These are phyloP conservation scores for Rhagonycha lutea DNA, from an alignment of 2,888 invertebrate species.

Conservation along the genomic window DNA sequence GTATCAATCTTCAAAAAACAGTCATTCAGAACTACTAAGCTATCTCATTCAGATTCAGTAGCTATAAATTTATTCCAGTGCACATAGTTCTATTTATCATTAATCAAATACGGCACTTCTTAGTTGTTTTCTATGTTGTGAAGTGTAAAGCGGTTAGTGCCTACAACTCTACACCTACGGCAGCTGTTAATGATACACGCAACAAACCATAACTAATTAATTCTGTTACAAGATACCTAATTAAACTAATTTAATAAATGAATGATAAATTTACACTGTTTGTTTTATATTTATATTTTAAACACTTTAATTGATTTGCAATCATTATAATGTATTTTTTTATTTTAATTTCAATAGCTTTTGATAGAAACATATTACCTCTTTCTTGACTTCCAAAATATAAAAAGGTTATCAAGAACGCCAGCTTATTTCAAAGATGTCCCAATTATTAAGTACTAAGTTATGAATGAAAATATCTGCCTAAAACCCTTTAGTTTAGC, in stretches of 20 bases:
- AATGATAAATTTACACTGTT: slow-evolving; percentile 38
- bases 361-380: background rate
- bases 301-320: background rate
- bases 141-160: slow-evolving; percentile 43
- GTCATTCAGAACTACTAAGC: slow-evolving; percentile 24
- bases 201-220: slow-evolving; percentile 47
- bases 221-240: slow-evolving; percentile 50
- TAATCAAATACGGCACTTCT: slow-evolving; percentile 31
- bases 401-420: too few species aligned
- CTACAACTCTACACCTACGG: slow-evolving; percentile 43
- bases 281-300: slow-evolving; percentile 12
- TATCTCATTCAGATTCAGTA: slow-evolving; percentile 29
- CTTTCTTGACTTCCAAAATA: too few species aligned
- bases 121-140: slow-evolving; percentile 31
- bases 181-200: slow-evolving; percentile 46
- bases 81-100: slow-evolving; percentile 33
- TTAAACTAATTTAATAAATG: slow-evolving; percentile 49
- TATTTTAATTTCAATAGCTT: background rate
- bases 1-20: slow-evolving; percentile 13
- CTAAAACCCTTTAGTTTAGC: too few species aligned
- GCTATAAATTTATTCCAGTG: slow-evolving; percentile 35
- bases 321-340: background rate
- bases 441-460: too few species aligned
- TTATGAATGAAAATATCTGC: too few species aligned
- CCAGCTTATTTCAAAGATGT: too few species aligned